Conservation (phyloP, 2,113 vertebrate species). For the Hippocampus comes region DNA sequence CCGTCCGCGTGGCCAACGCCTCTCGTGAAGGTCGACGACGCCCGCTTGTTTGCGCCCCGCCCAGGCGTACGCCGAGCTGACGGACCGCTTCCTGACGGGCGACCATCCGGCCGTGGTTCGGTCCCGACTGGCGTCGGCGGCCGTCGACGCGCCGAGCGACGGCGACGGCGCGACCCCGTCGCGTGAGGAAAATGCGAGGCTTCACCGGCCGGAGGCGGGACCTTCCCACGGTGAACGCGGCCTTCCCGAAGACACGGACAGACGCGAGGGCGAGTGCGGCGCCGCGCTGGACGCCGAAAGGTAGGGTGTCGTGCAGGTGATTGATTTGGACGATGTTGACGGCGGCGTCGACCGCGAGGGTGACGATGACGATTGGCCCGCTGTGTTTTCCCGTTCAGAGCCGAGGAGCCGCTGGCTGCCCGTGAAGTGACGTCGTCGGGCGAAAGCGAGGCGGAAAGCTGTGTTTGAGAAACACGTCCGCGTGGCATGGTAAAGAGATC, state of each 20-base stretch:
- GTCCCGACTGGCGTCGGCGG: slow-evolving; percentile 61
- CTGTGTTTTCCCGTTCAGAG: slow-evolving; percentile 4
- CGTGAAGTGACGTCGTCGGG: slow-evolving; percentile 39
- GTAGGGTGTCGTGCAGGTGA: slow-evolving; percentile 8
- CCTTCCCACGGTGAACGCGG: slow-evolving; percentile 75
- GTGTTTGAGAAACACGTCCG: slow-evolving; percentile 16
- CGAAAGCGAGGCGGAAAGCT: slow-evolving; percentile 34
- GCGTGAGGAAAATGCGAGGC: not conserved
- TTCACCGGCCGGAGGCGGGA: slow-evolving; percentile 24
- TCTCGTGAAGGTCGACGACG: not conserved
- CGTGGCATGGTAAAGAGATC: no score
- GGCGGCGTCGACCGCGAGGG: not conserved
- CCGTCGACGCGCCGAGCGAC: slow-evolving; percentile 9
- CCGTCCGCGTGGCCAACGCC: not conserved
- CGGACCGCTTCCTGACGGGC: slow-evolving; percentile 81
- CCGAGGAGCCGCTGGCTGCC: not conserved
- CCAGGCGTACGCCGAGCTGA: slow-evolving; percentile 81
- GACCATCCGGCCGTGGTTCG: slow-evolving; percentile 77
- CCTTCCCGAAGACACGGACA: slow-evolving; percentile 68
- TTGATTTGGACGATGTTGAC: not conserved
- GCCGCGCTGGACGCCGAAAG: slow-evolving; percentile 57
- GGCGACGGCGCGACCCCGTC: not conserved
- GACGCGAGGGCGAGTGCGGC: not conserved
- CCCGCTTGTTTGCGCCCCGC: not conserved
- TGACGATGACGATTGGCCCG: not conserved